These are phyloP conservation scores for Mustela erminea DNA, from an alignment of 2,797 vertebrate genomes.

Conservation along the genomic window DNA sequence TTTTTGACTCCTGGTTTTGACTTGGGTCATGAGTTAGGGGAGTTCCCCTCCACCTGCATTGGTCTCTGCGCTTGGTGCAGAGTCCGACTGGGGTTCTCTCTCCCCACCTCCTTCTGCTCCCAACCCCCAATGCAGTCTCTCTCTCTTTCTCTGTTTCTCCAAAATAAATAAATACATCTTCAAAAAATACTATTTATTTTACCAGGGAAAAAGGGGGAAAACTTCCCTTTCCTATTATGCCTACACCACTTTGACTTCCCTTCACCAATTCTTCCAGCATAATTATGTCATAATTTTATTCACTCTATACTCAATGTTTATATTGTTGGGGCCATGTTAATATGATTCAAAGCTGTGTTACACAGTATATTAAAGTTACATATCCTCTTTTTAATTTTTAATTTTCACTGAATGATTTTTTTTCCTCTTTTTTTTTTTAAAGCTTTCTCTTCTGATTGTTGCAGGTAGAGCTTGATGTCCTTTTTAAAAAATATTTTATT, in stretches of 20 bases:
- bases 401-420: constrained; percentile 15
- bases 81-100: background rate
- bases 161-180: background rate
- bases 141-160: background rate
- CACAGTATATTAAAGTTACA: background rate
- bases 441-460: too few relatives aligned
- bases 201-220: background rate
- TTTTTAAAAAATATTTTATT: too few relatives aligned
- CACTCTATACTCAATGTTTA: background rate
- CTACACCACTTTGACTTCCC: background rate
- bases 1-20: background rate
- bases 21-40: background rate
- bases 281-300: background rate
- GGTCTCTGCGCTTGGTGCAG: background rate
- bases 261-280: background rate
- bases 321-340: background rate
- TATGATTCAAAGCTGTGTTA: constrained; percentile 12
- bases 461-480: too few relatives aligned
- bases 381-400: background rate
- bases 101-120: background rate
- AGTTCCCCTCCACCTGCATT: background rate
- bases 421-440: background rate
- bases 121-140: background rate
- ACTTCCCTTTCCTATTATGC: background rate
- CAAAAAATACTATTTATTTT: background rate